Evolutionary conservation across 2,113 vertebrate genomes (phyloP).

Genomic region (Salvelinus sp.): DNA sequence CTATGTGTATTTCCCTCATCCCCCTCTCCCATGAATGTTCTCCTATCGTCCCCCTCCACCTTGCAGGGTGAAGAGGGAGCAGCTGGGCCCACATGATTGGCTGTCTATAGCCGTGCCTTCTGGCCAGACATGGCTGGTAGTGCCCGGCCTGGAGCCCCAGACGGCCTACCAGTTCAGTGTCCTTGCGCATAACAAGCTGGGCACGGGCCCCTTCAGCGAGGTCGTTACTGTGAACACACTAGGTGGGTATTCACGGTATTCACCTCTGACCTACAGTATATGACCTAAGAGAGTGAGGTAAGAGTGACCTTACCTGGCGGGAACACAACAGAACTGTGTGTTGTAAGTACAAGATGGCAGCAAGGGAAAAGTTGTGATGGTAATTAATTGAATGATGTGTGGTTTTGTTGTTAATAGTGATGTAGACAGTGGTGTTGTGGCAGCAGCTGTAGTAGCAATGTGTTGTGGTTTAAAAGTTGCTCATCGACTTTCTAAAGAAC

Average conservation of each 20-base stretch:
- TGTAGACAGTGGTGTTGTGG: too few relatives aligned
- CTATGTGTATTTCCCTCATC: neutral
- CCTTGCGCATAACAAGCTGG: conserved; percentile 96
- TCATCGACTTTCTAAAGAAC: too few relatives aligned
- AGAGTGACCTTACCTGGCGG: too few relatives aligned
- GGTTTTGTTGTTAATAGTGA: too few relatives aligned
- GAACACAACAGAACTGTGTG: too few relatives aligned
- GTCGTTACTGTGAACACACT: conserved; percentile 99
- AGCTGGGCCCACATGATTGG: conserved; percentile 96
- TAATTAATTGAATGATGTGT: neutral
- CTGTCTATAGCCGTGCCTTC: conserved; percentile 86
- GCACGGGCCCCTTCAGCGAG: conserved; percentile 97
- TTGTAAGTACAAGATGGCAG: neutral
- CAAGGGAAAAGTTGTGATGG: neutral
- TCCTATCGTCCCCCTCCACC: conserved; percentile 18
- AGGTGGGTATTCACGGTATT: conserved; percentile 74
- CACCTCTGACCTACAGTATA: neutral
- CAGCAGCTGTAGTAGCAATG: too few relatives aligned
- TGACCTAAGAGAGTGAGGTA: neutral
- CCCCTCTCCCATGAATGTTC: conserved; percentile 2
- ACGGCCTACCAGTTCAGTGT: conserved; percentile 98
- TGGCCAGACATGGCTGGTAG: conserved; percentile 86
- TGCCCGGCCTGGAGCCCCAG: conserved; percentile 91
- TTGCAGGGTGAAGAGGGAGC: conserved; percentile 93
- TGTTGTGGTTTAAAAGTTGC: too few relatives aligned